A percentile compares a stretch with the other conserved stretches of the same genome.
phyloP scores from a whole-genome alignment of 1,140 invertebrate species.

The Pogonomyrmex californicus region DNA sequence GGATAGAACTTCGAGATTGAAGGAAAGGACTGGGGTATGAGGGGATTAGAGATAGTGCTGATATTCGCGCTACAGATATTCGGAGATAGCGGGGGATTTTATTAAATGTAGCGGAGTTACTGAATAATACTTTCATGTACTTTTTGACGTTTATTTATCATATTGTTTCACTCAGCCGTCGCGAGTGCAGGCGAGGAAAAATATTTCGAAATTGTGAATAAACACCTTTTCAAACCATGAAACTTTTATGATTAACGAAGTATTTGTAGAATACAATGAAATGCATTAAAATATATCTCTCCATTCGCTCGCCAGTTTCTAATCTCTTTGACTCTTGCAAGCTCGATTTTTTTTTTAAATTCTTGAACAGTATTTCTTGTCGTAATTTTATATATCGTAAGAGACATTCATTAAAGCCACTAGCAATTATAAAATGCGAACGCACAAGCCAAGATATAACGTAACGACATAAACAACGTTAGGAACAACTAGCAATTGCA shows the following conservation, averaged over 20 bases:
- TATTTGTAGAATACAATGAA: slow-evolving; percentile 2
- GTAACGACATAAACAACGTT: slow-evolving; percentile 37
- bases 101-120: slow-evolving; percentile 47
- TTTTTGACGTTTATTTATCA: slow-evolving; percentile 57
- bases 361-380: background rate
- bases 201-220: slow-evolving; percentile 43
- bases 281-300: background rate
- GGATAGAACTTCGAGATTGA: slow-evolving; percentile 76
- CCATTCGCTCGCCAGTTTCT: no score
- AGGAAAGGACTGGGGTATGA: slow-evolving; percentile 66
- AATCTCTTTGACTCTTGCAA: background rate
- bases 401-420: background rate
- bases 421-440: slow-evolving; percentile 33
- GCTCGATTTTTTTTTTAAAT: background rate
- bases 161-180: slow-evolving; percentile 40
- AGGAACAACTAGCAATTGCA: slow-evolving; percentile 27
- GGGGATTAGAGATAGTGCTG: slow-evolving; percentile 74
- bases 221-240: slow-evolving; percentile 35
- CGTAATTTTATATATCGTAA: background rate
- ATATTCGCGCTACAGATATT: slow-evolving; percentile 73
- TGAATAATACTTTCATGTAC: slow-evolving; percentile 52
- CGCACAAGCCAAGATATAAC: background rate
- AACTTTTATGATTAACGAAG: slow-evolving; percentile 46
- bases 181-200: slow-evolving; percentile 18
- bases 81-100: slow-evolving; percentile 24